Evolutionary conservation across 2,888 invertebrate genomes (phyloP), one percentile per base, ranked within the genome.

Genomic region (Syrphus vitripennis): DNA sequence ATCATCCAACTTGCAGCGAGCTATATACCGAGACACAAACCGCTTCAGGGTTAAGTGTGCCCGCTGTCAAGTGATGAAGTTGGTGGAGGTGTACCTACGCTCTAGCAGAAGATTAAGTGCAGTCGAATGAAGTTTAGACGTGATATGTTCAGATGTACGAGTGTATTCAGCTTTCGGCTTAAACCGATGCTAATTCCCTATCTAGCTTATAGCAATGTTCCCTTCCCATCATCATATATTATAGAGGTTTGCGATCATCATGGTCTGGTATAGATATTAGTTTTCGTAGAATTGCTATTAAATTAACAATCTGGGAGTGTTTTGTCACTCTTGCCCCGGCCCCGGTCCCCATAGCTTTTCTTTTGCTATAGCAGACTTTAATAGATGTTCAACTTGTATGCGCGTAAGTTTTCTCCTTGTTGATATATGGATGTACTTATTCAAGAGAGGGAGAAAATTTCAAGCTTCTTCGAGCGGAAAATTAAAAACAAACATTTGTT

Each of bases 401-500:
- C n/a, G n/a, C 1, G n/a, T 65, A 4, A 48, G 48, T 50, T 34
- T 67, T 34, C 63, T 29, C 50, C n/a, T 12, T 4, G n/a, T n/a
- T 34, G 37, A 37, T 37, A 4, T 26, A 59, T 55, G 34, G 12
- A 21, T 59, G 59, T 10, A 42, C 7, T 34, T 45, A 24, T 55
- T 19, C 10, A 37, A 37, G 29, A 37, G 29, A 24, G 50, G 26
- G 37, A 55, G 53, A 72, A 57, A 74, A 78, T 82, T 77, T 78
- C 77, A 86, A 74, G 82, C 74, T 70, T 65, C 77, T 78, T 78
- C 86, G 74, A 78, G 86, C 78, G 82, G 77, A 86, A 86, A 86
- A 86, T 86, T 86, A 86, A 78, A 86, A 86, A 82, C 86, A 86
- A 86, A 86, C 86, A 82, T 77, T 82, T 59, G 81, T 69, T 24